phyloP scores from a whole-genome alignment of 2,797 vertebrate genomes.

The Anguilla anguilla region DNA sequence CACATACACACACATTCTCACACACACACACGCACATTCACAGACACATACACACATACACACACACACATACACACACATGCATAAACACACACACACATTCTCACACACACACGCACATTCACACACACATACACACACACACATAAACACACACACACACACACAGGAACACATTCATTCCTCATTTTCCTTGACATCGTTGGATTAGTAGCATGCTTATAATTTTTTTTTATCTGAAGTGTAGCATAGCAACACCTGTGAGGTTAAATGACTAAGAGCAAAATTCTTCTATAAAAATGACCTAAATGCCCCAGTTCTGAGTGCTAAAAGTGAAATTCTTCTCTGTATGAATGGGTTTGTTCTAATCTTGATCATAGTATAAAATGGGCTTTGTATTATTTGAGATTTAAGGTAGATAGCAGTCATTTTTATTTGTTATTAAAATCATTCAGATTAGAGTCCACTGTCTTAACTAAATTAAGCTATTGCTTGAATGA shows the following conservation, averaged over 20 bases:
- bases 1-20: slow-evolving; percentile 7
- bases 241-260: neutral
- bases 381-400: neutral
- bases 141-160: neutral
- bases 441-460: neutral
- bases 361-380: neutral
- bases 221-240: neutral
- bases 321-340: neutral
- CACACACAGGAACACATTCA: too few species aligned
- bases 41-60: neutral
- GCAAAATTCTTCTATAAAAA: neutral
- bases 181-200: neutral
- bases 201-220: neutral
- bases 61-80: neutral
- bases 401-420: neutral
- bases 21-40: neutral
- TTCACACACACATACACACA: neutral
- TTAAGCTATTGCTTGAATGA: neutral
- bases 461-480: neutral
- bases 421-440: neutral
- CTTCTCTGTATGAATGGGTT: neutral
- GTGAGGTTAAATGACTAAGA: neutral
- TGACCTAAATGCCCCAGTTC: neutral
- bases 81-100: neutral
- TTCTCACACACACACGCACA: neutral